These are phyloP conservation scores for Moxostoma hubbsi DNA, from an alignment of 2,797 vertebrate genomes.

Conservation along the genomic window DNA sequence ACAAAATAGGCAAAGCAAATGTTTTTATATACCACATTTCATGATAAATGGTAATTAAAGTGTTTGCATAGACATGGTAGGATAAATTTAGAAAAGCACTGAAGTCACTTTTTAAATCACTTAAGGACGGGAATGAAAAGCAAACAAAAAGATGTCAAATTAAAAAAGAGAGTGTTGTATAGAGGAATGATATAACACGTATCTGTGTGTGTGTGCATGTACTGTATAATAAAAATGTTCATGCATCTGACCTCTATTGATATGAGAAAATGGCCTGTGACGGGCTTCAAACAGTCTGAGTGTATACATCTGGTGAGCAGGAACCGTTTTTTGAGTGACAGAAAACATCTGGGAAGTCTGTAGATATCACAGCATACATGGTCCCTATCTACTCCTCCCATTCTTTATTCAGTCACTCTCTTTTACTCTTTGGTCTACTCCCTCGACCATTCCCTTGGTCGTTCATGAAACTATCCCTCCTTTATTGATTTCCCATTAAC, in stretches of 20 bases:
- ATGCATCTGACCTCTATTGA: conserved; percentile 76
- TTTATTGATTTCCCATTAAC: conserved; percentile 84
- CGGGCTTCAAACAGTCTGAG: conserved; percentile 63
- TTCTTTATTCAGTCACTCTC: conserved; percentile 54
- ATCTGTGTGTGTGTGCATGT: background rate
- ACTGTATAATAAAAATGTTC: conserved; percentile 65
- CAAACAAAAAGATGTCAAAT: no score
- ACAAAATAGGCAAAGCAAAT: conserved; percentile 12
- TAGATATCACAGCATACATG: conserved; percentile 83
- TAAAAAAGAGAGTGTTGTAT: no score
- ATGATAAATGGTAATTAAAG: no score
- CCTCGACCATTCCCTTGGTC: conserved; percentile 35
- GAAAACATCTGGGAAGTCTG: conserved; percentile 85
- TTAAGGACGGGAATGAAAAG: no score
- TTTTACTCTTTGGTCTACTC: conserved; percentile 47
- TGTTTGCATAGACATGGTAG: no score
- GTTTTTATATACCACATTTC: conserved; percentile 12
- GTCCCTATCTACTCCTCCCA: conserved; percentile 69
- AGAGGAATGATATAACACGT: conserved; percentile 28
- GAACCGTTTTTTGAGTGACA: conserved; percentile 77
- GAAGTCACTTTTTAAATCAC: no score
- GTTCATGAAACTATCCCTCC: conserved; percentile 75
- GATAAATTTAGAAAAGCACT: no score
- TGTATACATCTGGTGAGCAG: conserved; percentile 81
- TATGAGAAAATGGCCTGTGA: conserved; percentile 64